These are phyloP conservation scores for Toxostoma redivivum DNA, from an alignment of 2,113 vertebrate genomes.

Conservation along the genomic window DNA sequence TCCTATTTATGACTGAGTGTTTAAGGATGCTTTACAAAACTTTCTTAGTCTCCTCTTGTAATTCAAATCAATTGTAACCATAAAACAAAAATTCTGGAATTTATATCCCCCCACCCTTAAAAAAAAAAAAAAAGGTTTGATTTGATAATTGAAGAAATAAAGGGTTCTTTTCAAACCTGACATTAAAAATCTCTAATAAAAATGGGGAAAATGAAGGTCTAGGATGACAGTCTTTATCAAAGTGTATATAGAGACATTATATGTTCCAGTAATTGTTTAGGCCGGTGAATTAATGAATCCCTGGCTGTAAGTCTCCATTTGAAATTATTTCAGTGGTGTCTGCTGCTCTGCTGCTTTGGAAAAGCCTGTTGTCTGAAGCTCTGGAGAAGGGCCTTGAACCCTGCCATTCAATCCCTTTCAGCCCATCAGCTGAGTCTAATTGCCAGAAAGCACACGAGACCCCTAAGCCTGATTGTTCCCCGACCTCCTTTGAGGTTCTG, in stretches of 20 bases:
- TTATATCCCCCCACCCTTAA: neutral
- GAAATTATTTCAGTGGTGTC: constrained; percentile 93
- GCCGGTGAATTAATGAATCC: constrained; percentile 86
- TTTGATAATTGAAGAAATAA: constrained; percentile 74
- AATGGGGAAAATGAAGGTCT: constrained; percentile 74
- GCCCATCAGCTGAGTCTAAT: constrained; percentile 99
- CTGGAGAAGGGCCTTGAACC: constrained; percentile 98
- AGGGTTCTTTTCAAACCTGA: constrained; percentile 63
- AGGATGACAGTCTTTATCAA: constrained; percentile 80
- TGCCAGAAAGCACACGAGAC: constrained; percentile 98
- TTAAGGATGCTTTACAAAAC: constrained; percentile 47
- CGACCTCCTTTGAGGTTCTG: constrained; percentile 99
- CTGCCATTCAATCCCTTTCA: constrained; percentile 98
- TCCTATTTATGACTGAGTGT: constrained; percentile 29
- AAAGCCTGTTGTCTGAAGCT: constrained; percentile 97
- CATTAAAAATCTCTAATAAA: constrained; percentile 77
- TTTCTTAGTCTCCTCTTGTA: constrained; percentile 44
- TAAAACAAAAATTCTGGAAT: constrained; percentile 67
- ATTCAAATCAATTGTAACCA: constrained; percentile 57
- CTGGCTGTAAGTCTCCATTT: constrained; percentile 88
- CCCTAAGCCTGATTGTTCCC: constrained; percentile 96
- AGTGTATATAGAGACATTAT: constrained; percentile 86
- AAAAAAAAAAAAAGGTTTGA: constrained; percentile 57
- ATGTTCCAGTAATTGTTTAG: constrained; percentile 84
- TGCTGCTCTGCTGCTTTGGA: constrained; percentile 85